Conservation (phyloP, 2,888 invertebrate species). For the Lordiphosa andalusiaca region DNA sequence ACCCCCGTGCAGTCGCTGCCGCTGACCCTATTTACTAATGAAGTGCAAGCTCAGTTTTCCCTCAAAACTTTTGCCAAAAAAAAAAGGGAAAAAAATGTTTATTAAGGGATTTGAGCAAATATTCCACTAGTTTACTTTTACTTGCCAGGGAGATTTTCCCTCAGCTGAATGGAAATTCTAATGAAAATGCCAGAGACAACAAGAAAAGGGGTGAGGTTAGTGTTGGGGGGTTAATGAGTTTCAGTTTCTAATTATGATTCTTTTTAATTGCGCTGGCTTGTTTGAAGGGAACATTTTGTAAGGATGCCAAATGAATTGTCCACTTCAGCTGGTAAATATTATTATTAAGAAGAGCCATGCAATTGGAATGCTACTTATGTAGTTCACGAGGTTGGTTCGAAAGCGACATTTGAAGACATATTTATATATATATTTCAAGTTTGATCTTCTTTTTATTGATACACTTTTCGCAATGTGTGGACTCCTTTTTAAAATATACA, state of each 20-base stretch:
- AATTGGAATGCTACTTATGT: too few relatives aligned
- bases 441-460: too few relatives aligned
- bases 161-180: constrained; percentile 5
- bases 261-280: constrained; percentile 23
- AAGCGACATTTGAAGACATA: too few relatives aligned
- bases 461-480: too few relatives aligned
- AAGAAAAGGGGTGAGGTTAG: not conserved
- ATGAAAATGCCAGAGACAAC: constrained; percentile 11
- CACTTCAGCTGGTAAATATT: not conserved
- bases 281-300: constrained; percentile 6
- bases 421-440: too few relatives aligned
- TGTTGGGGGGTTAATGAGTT: constrained; percentile 27
- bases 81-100: constrained; percentile 29
- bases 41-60: constrained; percentile 44
- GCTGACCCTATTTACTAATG: constrained; percentile 41
- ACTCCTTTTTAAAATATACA: too few relatives aligned
- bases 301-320: not conserved
- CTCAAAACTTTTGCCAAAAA: constrained; percentile 4
- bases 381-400: too few relatives aligned
- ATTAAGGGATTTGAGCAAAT: constrained; percentile 61
- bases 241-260: constrained; percentile 28
- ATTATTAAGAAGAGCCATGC: too few relatives aligned
- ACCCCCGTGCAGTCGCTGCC: constrained; percentile 10
- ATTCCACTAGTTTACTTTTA: constrained; percentile 24
- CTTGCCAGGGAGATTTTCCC: not conserved